Conservation (phyloP, 2,113 vertebrate genomes). For the Muntiacus reevesi region DNA sequence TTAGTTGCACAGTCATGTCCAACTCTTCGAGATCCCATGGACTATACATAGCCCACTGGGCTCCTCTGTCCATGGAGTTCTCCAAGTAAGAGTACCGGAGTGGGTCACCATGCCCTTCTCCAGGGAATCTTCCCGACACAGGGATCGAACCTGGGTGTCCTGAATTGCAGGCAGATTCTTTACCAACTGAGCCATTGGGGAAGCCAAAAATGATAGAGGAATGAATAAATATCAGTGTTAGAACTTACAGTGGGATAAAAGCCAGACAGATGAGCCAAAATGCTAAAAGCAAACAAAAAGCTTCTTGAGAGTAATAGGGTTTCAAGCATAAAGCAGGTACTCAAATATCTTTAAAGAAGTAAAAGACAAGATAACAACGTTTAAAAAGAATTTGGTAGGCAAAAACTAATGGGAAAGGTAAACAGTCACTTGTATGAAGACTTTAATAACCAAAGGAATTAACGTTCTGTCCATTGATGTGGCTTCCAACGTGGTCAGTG, state of each 20-base stretch:
- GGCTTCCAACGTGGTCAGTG: background rate
- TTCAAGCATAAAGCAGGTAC: background rate
- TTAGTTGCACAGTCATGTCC: background rate
- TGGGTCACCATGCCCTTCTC: background rate
- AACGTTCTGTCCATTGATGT: background rate
- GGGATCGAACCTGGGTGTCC: background rate
- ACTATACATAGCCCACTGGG: background rate
- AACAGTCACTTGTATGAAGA: background rate
- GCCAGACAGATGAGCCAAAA: background rate
- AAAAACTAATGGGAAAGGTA: background rate
- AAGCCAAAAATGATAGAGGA: background rate
- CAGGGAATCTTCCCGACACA: background rate
- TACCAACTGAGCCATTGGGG: background rate
- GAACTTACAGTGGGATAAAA: background rate
- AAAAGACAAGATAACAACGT: background rate
- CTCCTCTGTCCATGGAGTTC: background rate
- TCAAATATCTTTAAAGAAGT: background rate
- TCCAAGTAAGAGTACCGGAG: background rate
- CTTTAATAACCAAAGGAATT: background rate
- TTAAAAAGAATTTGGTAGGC: background rate
- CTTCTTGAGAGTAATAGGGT: background rate
- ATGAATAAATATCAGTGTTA: background rate
- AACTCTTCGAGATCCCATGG: background rate
- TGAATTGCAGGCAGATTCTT: background rate
- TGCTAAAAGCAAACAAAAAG: background rate